Evolutionary conservation across 53 echinoderm and acorn worm genomes (phyloP).

Genomic region (Hippasteria phrygiana): DNA sequence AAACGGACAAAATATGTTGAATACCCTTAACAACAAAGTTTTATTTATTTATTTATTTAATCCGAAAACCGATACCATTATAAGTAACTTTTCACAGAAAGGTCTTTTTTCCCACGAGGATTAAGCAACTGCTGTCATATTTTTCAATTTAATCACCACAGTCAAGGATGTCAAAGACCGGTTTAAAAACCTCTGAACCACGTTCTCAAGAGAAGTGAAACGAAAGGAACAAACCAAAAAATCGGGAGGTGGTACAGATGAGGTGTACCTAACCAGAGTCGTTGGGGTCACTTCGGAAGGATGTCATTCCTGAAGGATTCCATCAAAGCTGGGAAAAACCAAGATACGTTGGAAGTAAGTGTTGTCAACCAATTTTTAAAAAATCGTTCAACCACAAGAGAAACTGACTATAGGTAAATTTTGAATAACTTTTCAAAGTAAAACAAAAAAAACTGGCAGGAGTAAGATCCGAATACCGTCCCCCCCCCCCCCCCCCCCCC

Average conservation of each 20-base stretch:
- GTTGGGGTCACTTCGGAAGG: slow-evolving; percentile 1
- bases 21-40: too few relatives aligned
- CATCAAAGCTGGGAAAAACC: slow-evolving; percentile 33
- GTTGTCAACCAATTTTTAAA: neutral
- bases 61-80: too few relatives aligned
- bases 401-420: too few relatives aligned
- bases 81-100: too few relatives aligned
- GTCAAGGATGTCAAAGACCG: slow-evolving; percentile 21
- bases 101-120: neutral
- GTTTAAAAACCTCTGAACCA: slow-evolving; percentile 23
- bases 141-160: slow-evolving; percentile 8
- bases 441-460: too few relatives aligned
- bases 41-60: too few relatives aligned
- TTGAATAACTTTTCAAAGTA: too few relatives aligned
- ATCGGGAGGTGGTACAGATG: slow-evolving; percentile 8
- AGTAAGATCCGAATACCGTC: too few relatives aligned
- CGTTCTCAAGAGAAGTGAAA: slow-evolving; percentile 10
- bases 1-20: too few relatives aligned
- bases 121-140: neutral
- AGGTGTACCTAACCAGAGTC: neutral
- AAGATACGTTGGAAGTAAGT: slow-evolving; percentile 16
- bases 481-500: too few relatives aligned
- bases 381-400: too few relatives aligned
- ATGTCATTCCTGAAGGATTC: slow-evolving; percentile 17
- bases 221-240: neutral